Evolutionary conservation across 2,113 vertebrate genomes (phyloP), one percentile per base, ranked within the genome.

Genomic region (Nannospalax galili): DNA sequence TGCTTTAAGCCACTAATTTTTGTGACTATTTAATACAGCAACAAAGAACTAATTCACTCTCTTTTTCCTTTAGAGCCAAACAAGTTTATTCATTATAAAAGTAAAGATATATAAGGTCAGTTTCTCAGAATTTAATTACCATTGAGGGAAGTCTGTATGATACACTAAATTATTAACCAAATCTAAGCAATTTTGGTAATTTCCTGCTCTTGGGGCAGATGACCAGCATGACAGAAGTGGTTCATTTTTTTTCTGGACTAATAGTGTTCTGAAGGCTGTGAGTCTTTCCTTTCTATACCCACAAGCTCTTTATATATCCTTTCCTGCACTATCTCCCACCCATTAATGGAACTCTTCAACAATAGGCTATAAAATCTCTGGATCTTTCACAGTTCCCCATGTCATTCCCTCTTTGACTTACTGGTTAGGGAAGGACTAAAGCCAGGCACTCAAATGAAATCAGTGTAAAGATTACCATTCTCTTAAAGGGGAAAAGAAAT

Each of bases 391-490:
- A 88, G 84, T 91, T 92, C 48, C 45, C 48, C 40, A 91, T 72
- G 19, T 94, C 72, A 87, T 28, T 22, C 32, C 86, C 40, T 78
- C n/a, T 92, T 85, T 94, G 78, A 95, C 78, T 88, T 94, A 45
- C 28, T 94, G 88, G 74, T 32, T 95, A 95, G 17, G 30, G 5
- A 7, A 95, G 20, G 70, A 60, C 62, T 91, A 93, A 91, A 87
- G 64, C 5, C 40, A 94, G 65, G n/a, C 3, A 96, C 32, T 64
- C 90, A 95, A 96, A 97, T 94, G 65, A 96, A 93, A 89, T 52
- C 12, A 93, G 3, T 92, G 45, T 93, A 86, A 93, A 86, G 48
- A 88, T 73, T 93, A 92, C 35, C 60, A 37, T 74, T 94, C 40
- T 95, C 56, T 75, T 88, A 80, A 93, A 90, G 52, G 87, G 64